A percentile compares a stretch with the other conserved stretches of the same genome.
These are phyloP conservation scores for Conomelus anceps DNA, from an alignment of 2,888 invertebrate species.

Conservation along the genomic window DNA sequence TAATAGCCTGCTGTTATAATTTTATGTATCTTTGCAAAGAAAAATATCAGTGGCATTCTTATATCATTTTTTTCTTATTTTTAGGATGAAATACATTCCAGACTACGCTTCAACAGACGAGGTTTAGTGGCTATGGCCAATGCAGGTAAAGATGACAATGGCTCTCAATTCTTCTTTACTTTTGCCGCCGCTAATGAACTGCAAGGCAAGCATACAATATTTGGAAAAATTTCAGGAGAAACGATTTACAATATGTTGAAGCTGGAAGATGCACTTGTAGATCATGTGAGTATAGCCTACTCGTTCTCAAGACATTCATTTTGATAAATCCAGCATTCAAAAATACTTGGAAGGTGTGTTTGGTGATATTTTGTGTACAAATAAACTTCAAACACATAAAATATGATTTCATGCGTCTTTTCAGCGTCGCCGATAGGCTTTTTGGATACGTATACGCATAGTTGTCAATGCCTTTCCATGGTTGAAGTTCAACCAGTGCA, in stretches of 20 bases:
- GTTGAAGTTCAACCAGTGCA: too few species aligned
- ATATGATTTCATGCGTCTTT: too few species aligned
- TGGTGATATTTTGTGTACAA: too few species aligned
- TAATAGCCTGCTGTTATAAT: too few species aligned
- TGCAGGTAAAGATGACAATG: slow-evolving; percentile 89
- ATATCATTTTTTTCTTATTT: slow-evolving; percentile 28
- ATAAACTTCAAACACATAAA: too few species aligned
- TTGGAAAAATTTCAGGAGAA: slow-evolving; percentile 91
- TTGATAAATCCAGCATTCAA: too few species aligned
- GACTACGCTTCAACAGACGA: slow-evolving; percentile 79
- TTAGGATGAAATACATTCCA: slow-evolving; percentile 87
- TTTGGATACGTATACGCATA: too few species aligned
- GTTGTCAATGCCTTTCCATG: too few species aligned
- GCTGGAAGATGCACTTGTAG: slow-evolving; percentile 78
- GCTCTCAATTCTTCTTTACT: slow-evolving; percentile 97
- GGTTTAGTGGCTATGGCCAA: slow-evolving; percentile 97
- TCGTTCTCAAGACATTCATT: too few species aligned
- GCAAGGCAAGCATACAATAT: slow-evolving; percentile 94
- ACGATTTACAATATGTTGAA: slow-evolving; percentile 95
- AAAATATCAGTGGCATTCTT: not conserved
- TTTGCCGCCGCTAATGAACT: slow-evolving; percentile 83
- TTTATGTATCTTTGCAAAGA: not conserved
- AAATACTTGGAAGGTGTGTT: too few species aligned
- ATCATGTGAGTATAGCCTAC: slow-evolving; percentile 45
- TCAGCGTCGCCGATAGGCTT: too few species aligned